Percentiles rank a stretch among this genome's conserved stretches.
Evolutionary conservation across 1,140 invertebrate species (phyloP).

Genomic region (Drosophila mojavensis): DNA sequence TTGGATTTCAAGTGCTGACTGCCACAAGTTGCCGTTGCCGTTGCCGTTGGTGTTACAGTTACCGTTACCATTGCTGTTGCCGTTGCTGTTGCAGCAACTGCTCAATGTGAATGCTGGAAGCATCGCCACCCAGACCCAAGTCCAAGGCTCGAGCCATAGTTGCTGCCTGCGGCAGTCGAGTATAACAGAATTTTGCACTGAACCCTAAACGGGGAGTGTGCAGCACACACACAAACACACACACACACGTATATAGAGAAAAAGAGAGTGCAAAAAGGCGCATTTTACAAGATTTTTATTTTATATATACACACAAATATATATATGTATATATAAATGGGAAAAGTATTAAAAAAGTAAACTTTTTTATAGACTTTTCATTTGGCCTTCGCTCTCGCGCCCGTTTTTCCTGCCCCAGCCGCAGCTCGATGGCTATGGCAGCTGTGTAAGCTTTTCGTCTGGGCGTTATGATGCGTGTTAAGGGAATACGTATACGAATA

Average conservation of each 20-base stretch:
- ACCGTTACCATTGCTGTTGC: conserved; percentile 4
- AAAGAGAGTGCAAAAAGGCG: conserved; percentile 69
- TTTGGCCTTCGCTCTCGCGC: conserved; percentile 39
- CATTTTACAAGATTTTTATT: conserved; percentile 83
- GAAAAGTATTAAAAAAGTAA: conserved; percentile 82
- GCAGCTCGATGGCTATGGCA: neutral
- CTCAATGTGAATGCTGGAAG: conserved; percentile 42
- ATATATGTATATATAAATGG: conserved; percentile 45
- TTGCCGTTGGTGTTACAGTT: neutral
- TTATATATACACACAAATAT: conserved; percentile 48
- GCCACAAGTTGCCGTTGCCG: conserved; percentile 61
- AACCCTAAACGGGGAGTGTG: conserved; percentile 59
- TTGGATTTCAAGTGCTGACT: conserved; percentile 63
- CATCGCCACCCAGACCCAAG: neutral
- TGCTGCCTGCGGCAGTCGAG: conserved; percentile 57
- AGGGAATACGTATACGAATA: conserved; percentile 50
- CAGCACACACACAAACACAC: conserved; percentile 33
- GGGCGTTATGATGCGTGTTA: conserved; percentile 76
- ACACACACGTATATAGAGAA: conserved; percentile 34
- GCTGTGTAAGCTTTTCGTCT: conserved; percentile 70
- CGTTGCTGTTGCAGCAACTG: conserved; percentile 42
- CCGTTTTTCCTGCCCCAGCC: neutral
- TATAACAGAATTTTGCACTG: conserved; percentile 75
- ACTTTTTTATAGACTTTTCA: conserved; percentile 81
- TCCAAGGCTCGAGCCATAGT: conserved; percentile 33